phyloP scores from a whole-genome alignment of 2,888 invertebrate genomes.

The Meteorus colon region DNA sequence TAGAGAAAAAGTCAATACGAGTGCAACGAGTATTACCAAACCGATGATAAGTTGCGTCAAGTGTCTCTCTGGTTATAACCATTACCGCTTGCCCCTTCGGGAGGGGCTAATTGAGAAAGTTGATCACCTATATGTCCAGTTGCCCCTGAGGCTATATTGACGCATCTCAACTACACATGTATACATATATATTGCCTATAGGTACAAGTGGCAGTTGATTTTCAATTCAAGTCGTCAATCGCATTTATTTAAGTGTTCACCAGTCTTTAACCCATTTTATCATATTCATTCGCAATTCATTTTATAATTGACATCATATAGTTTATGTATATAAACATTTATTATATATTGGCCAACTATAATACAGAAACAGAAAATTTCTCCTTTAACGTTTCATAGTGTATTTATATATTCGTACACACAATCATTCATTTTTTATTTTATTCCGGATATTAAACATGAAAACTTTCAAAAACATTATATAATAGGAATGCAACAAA shows the following conservation, averaged over 20 bases:
- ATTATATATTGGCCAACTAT: neutral
- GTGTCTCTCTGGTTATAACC: slow-evolving; percentile 18
- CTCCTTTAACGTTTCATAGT: too few relatives aligned
- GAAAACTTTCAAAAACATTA: too few relatives aligned
- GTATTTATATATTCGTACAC: too few relatives aligned
- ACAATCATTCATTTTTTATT: too few relatives aligned
- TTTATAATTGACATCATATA: slow-evolving; percentile 6
- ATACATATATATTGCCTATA: neutral
- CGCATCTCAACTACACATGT: slow-evolving; percentile 26
- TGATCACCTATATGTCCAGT: slow-evolving; percentile 45
- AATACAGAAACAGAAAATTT: too few relatives aligned
- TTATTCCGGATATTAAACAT: too few relatives aligned
- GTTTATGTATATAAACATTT: slow-evolving; percentile 3
- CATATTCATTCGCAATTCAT: neutral
- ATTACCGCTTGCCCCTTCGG: neutral
- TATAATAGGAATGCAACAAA: too few relatives aligned
- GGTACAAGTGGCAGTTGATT: slow-evolving; percentile 15
- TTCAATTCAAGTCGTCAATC: slow-evolving; percentile 28
- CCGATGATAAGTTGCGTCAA: slow-evolving; percentile 44
- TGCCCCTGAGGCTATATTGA: slow-evolving; percentile 33
- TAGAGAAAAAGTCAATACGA: slow-evolving; percentile 19
- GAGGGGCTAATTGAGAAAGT: slow-evolving; percentile 44
- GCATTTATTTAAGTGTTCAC: slow-evolving; percentile 20
- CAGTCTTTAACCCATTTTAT: slow-evolving; percentile 7
- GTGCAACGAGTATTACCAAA: slow-evolving; percentile 38